Percentiles rank a stretch among this genome's conserved stretches.
Evolutionary conservation across 2,888 invertebrate species (phyloP).

Genomic region (Caenorhabditis drosophilae): DNA sequence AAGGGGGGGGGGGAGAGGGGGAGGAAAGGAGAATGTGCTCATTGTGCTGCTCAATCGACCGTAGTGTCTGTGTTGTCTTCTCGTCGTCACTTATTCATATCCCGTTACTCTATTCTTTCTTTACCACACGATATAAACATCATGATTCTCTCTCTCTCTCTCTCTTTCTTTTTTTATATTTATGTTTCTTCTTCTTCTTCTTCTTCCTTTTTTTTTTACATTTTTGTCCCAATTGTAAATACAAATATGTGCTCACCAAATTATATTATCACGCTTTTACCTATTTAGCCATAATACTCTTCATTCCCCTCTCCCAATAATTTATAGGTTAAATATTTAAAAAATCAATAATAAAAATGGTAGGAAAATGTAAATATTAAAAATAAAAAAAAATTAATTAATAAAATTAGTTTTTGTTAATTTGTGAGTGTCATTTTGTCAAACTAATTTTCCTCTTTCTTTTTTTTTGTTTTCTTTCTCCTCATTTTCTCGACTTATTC

Average conservation of each 20-base stretch:
- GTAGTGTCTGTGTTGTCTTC: too few species aligned
- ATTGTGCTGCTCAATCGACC: slow-evolving; percentile 18
- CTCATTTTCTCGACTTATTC: slow-evolving; percentile 3
- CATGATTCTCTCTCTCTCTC: slow-evolving; percentile 1
- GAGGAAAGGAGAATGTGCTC: too few species aligned
- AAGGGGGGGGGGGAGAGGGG: too few species aligned
- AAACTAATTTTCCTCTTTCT: slow-evolving; percentile 11
- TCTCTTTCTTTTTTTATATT: slow-evolving; percentile 20
- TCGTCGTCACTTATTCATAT: slow-evolving; percentile 10
- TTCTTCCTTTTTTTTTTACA: too few species aligned
- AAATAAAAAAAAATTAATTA: not conserved
- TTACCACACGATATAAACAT: too few species aligned
- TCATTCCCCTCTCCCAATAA: not conserved
- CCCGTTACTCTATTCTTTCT: slow-evolving; percentile 5
- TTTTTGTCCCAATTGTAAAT: too few species aligned
- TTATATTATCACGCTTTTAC: slow-evolving; percentile 4
- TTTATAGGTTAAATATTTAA: too few species aligned
- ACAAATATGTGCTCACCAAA: too few species aligned
- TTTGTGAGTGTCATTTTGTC: slow-evolving; percentile 4
- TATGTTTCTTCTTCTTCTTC: slow-evolving; percentile 22
- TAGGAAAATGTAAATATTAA: not conserved
- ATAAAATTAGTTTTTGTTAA: too few species aligned
- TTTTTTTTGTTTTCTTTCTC: not conserved
- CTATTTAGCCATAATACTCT: not conserved
- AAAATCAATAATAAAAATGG: too few species aligned